Evolutionary conservation across 2,888 invertebrate species (phyloP).

Genomic region (Bombyx huttoni): DNA sequence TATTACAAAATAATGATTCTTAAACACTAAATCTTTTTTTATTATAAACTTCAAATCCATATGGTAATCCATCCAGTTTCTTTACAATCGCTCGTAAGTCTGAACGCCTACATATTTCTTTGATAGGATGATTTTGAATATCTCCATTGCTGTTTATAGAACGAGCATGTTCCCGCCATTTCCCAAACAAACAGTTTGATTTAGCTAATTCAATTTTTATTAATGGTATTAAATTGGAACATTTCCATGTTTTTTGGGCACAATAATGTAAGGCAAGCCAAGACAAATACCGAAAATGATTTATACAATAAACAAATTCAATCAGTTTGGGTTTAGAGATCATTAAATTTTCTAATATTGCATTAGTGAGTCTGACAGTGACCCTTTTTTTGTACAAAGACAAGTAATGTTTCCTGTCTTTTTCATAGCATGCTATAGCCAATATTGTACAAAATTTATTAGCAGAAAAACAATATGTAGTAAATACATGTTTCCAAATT

Average conservation of each 20-base stretch:
- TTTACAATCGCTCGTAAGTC: slow-evolving; percentile 42
- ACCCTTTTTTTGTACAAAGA: slow-evolving; percentile 49
- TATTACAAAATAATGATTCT: not conserved
- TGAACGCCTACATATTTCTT: slow-evolving; percentile 39
- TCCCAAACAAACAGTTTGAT: slow-evolving; percentile 55
- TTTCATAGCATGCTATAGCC: slow-evolving; percentile 37
- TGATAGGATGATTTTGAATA: slow-evolving; percentile 22
- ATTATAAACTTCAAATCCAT: slow-evolving; percentile 45
- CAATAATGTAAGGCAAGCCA: slow-evolving; percentile 52
- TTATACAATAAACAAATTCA: slow-evolving; percentile 51
- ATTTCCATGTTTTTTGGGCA: slow-evolving; percentile 46
- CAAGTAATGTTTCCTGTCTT: slow-evolving; percentile 36
- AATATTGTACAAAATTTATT: slow-evolving; percentile 64
- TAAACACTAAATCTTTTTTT: slow-evolving; percentile 13
- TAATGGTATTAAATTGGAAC: slow-evolving; percentile 34
- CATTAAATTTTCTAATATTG: slow-evolving; percentile 39
- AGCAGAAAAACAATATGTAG: slow-evolving; percentile 55
- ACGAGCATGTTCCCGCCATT: slow-evolving; percentile 51
- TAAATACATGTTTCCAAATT: slow-evolving; percentile 54
- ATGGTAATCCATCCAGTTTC: slow-evolving; percentile 35
- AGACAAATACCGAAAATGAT: slow-evolving; percentile 56
- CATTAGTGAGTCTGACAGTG: slow-evolving; percentile 48
- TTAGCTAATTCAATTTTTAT: slow-evolving; percentile 44
- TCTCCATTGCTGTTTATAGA: slow-evolving; percentile 38
- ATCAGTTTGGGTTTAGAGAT: slow-evolving; percentile 32